These are phyloP conservation scores for Resseliella maxima DNA, from an alignment of 2,888 invertebrate genomes.

Conservation along the genomic window DNA sequence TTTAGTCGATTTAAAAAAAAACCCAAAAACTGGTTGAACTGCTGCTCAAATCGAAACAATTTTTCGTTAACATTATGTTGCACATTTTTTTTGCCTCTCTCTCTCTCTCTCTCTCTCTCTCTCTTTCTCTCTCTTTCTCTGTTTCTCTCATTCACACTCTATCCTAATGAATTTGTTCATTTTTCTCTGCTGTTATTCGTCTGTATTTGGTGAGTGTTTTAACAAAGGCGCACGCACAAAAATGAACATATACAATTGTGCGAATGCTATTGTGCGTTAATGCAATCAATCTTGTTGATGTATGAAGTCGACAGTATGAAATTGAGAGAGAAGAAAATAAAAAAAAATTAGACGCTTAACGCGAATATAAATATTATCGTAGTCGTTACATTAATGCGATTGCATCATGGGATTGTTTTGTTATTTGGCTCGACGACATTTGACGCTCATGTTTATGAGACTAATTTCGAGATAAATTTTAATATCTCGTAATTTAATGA, in stretches of 20 bases:
- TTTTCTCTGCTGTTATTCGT: not conserved
- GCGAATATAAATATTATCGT: constrained; percentile 17
- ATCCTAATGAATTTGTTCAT: not conserved
- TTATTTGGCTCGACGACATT: not conserved
- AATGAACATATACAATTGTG: constrained; percentile 35
- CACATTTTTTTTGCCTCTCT: constrained; percentile 11
- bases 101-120: not conserved
- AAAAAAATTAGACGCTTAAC: constrained; percentile 41
- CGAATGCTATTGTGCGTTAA: too few species aligned
- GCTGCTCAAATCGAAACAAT: not conserved
- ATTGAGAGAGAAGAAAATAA: not conserved
- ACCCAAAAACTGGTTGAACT: constrained; percentile 38
- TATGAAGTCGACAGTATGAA: constrained; percentile 12
- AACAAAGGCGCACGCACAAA: not conserved
- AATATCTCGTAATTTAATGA: constrained; percentile 32
- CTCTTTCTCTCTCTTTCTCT: not conserved
- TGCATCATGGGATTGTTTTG: not conserved
- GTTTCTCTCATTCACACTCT: not conserved
- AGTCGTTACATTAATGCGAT: not conserved
- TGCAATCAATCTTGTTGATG: constrained; percentile 54
- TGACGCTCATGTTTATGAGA: not conserved
- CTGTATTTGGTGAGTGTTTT: not conserved
- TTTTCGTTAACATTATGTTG: constrained; percentile 33
- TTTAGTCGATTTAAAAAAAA: constrained; percentile 34
- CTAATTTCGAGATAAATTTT: constrained; percentile 53